Evolutionary conservation across 2,888 invertebrate species (phyloP).

Genomic region (Pachydiplax longipennis): DNA sequence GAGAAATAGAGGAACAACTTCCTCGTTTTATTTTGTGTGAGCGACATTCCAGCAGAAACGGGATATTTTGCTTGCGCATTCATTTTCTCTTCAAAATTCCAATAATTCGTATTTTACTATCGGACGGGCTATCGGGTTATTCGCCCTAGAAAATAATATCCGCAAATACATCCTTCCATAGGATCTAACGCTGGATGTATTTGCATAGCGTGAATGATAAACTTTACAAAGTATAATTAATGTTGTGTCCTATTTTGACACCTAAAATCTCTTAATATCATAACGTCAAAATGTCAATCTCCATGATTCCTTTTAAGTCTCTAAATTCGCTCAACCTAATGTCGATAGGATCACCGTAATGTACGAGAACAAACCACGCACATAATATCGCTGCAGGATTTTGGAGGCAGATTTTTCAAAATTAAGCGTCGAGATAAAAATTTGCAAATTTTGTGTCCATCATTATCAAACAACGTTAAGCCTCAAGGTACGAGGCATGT

Average conservation of each 20-base stretch:
- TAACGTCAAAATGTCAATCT: conserved; percentile 19
- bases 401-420: not conserved
- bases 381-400: not conserved
- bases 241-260: not conserved
- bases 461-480: not conserved
- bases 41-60: no score
- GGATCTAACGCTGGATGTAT: not conserved
- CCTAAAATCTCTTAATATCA: not conserved
- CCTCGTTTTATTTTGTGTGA: no score
- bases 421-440: no score
- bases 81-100: no score
- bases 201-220: not conserved
- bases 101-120: no score
- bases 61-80: no score
- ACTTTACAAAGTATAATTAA: not conserved
- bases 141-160: no score
- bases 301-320: not conserved
- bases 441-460: not conserved
- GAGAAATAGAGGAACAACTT: no score
- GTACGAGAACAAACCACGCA: not conserved
- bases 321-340: not conserved
- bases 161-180: not conserved
- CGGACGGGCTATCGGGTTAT: no score
- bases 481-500: no score
- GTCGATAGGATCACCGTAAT: not conserved